A percentile compares a stretch with the other conserved stretches of the same genome.
These are phyloP conservation scores for Phytoseiulus persimilis DNA, from an alignment of 2,888 invertebrate species.

Conservation along the genomic window DNA sequence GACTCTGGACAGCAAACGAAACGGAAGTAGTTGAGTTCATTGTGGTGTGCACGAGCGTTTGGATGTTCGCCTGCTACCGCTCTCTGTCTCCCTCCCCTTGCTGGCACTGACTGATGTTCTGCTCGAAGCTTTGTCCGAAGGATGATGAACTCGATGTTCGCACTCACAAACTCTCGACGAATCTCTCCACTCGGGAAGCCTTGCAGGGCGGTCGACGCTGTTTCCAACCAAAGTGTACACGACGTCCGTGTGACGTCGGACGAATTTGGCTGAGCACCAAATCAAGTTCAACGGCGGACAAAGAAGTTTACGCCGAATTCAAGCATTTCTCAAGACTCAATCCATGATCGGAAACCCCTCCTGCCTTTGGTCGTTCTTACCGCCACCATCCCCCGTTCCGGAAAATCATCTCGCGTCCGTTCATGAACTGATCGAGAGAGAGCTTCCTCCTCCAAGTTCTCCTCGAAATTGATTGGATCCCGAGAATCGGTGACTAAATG, in stretches of 20 bases:
- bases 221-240: background rate
- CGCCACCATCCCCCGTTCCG: too few species aligned
- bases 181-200: background rate
- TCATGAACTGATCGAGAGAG: too few species aligned
- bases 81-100: background rate
- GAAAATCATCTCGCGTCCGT: too few species aligned
- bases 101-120: background rate
- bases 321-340: background rate
- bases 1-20: background rate
- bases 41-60: background rate
- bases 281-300: background rate
- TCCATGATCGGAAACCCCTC: too few species aligned
- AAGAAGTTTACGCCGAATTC: background rate
- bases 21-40: background rate
- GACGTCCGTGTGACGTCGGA: background rate
- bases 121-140: background rate
- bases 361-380: too few species aligned
- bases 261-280: background rate
- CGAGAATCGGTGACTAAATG: too few species aligned
- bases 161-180: background rate
- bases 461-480: too few species aligned
- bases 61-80: background rate
- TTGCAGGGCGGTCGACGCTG: background rate
- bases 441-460: too few species aligned
- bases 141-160: background rate